Conservation (phyloP, 2,888 invertebrate species). For the Cheilosia scutellata region DNA sequence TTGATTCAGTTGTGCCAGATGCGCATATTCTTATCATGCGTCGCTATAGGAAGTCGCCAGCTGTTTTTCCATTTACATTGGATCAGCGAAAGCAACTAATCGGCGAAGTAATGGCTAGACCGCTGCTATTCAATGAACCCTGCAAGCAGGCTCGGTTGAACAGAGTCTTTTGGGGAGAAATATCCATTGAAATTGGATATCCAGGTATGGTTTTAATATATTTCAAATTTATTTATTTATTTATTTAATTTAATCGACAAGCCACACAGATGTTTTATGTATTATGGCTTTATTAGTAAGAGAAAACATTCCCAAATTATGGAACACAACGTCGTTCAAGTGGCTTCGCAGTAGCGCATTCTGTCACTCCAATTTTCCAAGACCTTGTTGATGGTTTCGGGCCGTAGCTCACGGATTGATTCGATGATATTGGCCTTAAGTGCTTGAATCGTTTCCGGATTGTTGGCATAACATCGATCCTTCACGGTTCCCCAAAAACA, state of each 20-base stretch:
- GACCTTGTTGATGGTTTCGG: no score
- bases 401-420: no score
- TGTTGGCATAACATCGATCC: no score
- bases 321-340: no score
- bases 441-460: no score
- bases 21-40: slow-evolving; percentile 45
- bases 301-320: no score
- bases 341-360: no score
- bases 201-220: slow-evolving; percentile 31
- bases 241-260: neutral
- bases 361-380: no score
- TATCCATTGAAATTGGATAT: slow-evolving; percentile 25
- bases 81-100: slow-evolving; percentile 53
- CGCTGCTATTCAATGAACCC: slow-evolving; percentile 60
- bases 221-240: neutral
- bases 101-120: slow-evolving; percentile 68
- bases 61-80: slow-evolving; percentile 40
- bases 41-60: neutral
- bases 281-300: no score
- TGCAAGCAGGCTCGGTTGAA: slow-evolving; percentile 46
- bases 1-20: slow-evolving; percentile 35
- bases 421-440: no score
- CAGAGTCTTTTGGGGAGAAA: slow-evolving; percentile 48
- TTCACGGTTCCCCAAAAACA: no score
- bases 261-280: no score